phyloP scores from a whole-genome alignment of 2,797 vertebrate genomes.

The Neosalanx taihuensis region DNA sequence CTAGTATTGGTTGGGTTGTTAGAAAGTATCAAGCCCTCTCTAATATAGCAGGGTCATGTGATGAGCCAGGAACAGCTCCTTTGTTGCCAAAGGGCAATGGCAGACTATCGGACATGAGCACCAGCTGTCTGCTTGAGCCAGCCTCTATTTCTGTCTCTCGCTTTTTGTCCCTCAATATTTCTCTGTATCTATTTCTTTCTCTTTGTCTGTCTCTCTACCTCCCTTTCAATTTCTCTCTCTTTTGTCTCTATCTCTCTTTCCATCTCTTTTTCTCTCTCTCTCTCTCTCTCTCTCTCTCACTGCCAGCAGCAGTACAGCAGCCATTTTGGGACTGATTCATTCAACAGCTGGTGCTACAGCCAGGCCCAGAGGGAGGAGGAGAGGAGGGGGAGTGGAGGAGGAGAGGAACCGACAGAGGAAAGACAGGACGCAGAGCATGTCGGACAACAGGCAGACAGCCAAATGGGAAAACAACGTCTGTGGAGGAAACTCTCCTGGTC shows the following conservation, averaged over 20 bases:
- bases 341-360: constrained; percentile 69
- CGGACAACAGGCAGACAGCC: constrained; percentile 47
- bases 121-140: neutral
- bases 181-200: no score
- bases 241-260: no score
- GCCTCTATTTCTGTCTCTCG: neutral
- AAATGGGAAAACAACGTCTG: constrained; percentile 52
- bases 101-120: constrained; percentile 5
- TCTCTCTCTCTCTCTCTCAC: constrained; percentile 3
- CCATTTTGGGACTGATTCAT: constrained; percentile 65
- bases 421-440: constrained; percentile 52
- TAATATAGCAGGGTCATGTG: no score
- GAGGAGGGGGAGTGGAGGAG: neutral
- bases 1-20: constrained; percentile 54
- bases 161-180: no score
- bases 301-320: constrained; percentile 65
- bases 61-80: constrained; percentile 15
- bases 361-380: constrained; percentile 39
- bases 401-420: constrained; percentile 41
- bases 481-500: constrained; percentile 19
- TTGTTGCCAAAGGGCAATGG: constrained; percentile 34
- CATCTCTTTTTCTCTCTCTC: no score
- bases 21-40: constrained; percentile 21
- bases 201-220: no score
- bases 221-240: no score